Percentiles rank a stretch among this genome's conserved stretches.
Conservation (phyloP, 2,888 invertebrate genomes). For the Lysandra coridon region DNA sequence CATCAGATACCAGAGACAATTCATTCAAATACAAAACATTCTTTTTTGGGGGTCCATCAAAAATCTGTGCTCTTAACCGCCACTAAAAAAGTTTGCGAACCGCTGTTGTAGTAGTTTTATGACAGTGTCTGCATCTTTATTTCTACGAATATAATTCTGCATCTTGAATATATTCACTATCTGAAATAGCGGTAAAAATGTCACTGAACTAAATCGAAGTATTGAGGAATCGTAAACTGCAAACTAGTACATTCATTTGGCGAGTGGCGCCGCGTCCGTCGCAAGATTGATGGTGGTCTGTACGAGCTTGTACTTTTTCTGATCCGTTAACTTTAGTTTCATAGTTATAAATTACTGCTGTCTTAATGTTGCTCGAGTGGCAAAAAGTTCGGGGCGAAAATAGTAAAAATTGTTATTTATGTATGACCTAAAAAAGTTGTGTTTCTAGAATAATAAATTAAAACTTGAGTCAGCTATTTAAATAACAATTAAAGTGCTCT, state of each 20-base stretch:
- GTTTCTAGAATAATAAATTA: neutral
- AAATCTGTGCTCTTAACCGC: too few relatives aligned
- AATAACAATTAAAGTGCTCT: neutral
- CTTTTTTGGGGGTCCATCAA: too few relatives aligned
- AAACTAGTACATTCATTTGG: slow-evolving; percentile 7
- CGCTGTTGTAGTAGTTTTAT: too few relatives aligned
- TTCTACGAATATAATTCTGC: neutral
- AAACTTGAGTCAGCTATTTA: neutral
- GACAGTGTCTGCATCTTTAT: neutral
- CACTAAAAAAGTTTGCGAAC: too few relatives aligned
- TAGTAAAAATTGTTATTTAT: neutral
- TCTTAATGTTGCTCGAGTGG: neutral
- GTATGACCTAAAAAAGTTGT: neutral
- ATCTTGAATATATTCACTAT: neutral
- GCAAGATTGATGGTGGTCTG: neutral
- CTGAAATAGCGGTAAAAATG: neutral
- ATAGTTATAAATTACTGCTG: slow-evolving; percentile 12
- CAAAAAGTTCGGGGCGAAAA: neutral
- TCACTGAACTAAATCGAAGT: neutral
- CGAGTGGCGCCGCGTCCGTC: slow-evolving; percentile 9
- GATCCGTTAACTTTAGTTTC: slow-evolving; percentile 17
- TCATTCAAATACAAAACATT: too few relatives aligned
- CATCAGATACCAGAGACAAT: too few relatives aligned
- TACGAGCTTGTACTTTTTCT: neutral
- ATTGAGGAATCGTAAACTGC: slow-evolving; percentile 6